Evolutionary conservation across 2,888 invertebrate species (phyloP), one percentile per base, ranked within the genome.

Genomic region (Pycnomerus fuliginosus): DNA sequence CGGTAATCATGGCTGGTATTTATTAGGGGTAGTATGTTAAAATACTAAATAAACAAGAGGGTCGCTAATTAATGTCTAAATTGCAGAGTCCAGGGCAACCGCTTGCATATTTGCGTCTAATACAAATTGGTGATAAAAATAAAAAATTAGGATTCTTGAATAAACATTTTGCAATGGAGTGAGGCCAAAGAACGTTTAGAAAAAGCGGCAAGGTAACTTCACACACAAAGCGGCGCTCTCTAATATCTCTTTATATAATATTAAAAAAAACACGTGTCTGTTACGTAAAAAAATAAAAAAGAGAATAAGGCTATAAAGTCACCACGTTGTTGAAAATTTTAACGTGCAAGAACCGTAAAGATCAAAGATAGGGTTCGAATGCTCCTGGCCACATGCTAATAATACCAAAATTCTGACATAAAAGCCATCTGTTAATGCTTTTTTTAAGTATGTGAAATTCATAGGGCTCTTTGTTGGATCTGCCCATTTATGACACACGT

Each of bases 401-500:
- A 44, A 44, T 41, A 25, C 36, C 15, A 41, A 44, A 46, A 31
- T 46, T 41, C 46, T 31, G 46, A 41, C 46, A 41, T 46, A 46
- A 46, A 46, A 46, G 30, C 41, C 46, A 46, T 46, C 46, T 46
- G 46, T 37, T 36, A 23, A 25, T 36, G 34, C 13, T 31, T 45
- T 46, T 46, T 41, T 41, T 29, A 20, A 17, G 34, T 44, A 33
- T 27, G 44, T 44, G 44, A 44, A 44, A 44, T 44, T 38, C 44
- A 38, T 44, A 38, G 38, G 38, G 38, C 27, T 44, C 49, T 53
- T 55, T 55, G 53, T 50, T 44, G 43, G 40, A 40, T 36, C 46
- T 41, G 40, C 44, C 48, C 51, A 47, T 48, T 49, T 47, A 46
- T 50, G 47, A 45, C 44, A 48, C 57, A 53, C 53, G 55, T 57